Conservation (phyloP, 2,797 vertebrate species). For the Mus caroli region DNA sequence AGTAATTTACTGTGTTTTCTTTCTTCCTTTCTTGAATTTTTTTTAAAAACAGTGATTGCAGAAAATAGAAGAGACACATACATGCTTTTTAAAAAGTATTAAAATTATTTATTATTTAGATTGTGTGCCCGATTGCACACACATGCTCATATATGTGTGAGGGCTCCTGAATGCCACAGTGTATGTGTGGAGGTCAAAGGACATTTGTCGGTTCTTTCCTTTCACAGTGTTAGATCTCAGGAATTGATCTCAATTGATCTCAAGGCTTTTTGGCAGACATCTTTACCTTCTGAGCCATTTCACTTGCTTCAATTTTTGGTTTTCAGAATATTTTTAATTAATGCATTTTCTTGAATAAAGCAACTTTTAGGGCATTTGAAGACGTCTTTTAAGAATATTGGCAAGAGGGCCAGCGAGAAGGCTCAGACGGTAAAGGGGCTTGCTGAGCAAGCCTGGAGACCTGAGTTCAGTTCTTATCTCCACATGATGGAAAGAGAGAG, state of each 20-base stretch:
- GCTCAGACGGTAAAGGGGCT: not conserved
- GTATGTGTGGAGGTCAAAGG: not conserved
- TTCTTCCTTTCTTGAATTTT: not conserved
- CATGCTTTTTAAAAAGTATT: not conserved
- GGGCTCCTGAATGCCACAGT: too few relatives aligned
- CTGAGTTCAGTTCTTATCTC: not conserved
- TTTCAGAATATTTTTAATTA: conserved; percentile 65
- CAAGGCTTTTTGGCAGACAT: not conserved
- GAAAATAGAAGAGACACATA: conserved; percentile 60
- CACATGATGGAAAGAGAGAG: not conserved
- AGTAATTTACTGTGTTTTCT: conserved; percentile 42
- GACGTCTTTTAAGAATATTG: conserved; percentile 21
- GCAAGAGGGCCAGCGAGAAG: not conserved
- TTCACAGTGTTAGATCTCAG: too few relatives aligned
- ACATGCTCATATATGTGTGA: not conserved
- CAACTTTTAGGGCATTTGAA: conserved; percentile 26
- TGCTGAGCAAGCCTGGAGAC: not conserved
- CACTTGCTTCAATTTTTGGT: not conserved
- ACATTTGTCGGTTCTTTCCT: not conserved
- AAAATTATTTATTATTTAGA: not conserved
- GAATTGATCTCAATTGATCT: not conserved
- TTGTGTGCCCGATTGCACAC: not conserved
- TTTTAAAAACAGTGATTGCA: not conserved
- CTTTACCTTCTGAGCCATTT: not conserved
- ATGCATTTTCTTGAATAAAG: conserved; percentile 50